Evolutionary conservation across 2,888 invertebrate genomes (phyloP).

Genomic region (Megalurothrips usitatus): DNA sequence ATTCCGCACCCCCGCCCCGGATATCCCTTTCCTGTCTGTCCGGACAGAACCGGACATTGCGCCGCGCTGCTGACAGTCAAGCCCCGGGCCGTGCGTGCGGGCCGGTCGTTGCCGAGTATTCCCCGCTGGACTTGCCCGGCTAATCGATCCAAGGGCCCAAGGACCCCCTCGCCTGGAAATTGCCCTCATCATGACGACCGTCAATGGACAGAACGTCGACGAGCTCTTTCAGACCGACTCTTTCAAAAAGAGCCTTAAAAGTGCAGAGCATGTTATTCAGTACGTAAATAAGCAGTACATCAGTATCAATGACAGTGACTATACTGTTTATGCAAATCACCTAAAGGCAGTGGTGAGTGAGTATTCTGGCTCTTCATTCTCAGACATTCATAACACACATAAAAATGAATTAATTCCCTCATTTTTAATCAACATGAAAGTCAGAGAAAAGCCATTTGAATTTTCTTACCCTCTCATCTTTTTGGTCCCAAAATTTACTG

Average conservation of each 20-base stretch:
- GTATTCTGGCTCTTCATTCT: background rate
- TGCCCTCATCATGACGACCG: background rate
- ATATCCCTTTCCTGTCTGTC: too few species aligned
- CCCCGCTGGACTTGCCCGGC: too few species aligned
- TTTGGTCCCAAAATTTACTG: background rate
- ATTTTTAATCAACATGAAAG: background rate
- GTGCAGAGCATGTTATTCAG: background rate
- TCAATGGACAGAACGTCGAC: background rate
- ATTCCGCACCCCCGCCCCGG: too few species aligned
- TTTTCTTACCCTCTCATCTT: background rate
- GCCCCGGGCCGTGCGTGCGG: too few species aligned
- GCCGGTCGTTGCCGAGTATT: too few species aligned
- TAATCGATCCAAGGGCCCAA: too few species aligned
- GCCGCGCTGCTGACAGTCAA: too few species aligned
- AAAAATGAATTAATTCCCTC: too few species aligned
- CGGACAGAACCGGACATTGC: too few species aligned
- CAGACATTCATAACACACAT: background rate
- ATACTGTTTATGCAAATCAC: background rate
- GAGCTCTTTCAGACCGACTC: background rate
- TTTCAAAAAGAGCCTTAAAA: background rate
- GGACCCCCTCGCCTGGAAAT: background rate
- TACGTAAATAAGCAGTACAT: background rate
- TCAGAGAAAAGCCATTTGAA: background rate
- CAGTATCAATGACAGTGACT: background rate
- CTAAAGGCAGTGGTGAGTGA: background rate